Evolutionary conservation across 2,797 vertebrate genomes (phyloP), one percentile per base, ranked within the genome.

Genomic region (Syncerus caffer): DNA sequence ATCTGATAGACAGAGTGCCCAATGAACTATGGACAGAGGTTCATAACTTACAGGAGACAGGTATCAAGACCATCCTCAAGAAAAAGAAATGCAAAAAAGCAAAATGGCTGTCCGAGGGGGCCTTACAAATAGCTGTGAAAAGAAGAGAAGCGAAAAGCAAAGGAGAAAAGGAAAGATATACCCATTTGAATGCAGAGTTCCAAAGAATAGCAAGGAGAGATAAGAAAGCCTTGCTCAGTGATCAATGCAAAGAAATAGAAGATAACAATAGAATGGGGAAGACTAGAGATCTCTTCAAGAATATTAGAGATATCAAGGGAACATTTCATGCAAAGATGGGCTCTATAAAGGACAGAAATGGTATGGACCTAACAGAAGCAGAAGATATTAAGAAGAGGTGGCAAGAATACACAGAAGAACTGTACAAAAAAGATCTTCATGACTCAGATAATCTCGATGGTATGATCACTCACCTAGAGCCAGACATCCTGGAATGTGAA

Each of bases 11-110:
- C 29, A 60, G 7, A 64, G 62, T 67, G 8, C n/a, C 4, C 3
- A 1, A 10, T 10, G 62, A 67, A 67, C 16, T 67, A 5, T 34
- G 2, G 31, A n/a, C 0, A 4, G 62, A 34, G 8, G 31, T 34
- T 67, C 1, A 0, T 34, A 9, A 34, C 1, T 4, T 34, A 67
- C 31, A 19, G 62, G 62, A 64, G 31, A 34, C 4, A 64, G 31
- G 31, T 8, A 5, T 67, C 62, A 67, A 67, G 6, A 67, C 1
- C 62, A 67, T 67, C 62, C 31, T 0, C 4, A 34, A 67, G 2
- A 67, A 67, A 67, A 19, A 64, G 8, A 67, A 34, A 64, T 64
- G 2, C 4, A 67, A 67, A 67, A 19, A 67, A 7, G 8, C 2
- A 67, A 67, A 17, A 19, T 34, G 16, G 31, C 31, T 67, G n/a